These are phyloP conservation scores for Entomobrya proxima DNA, from an alignment of 2,888 invertebrate genomes.

Conservation along the genomic window DNA sequence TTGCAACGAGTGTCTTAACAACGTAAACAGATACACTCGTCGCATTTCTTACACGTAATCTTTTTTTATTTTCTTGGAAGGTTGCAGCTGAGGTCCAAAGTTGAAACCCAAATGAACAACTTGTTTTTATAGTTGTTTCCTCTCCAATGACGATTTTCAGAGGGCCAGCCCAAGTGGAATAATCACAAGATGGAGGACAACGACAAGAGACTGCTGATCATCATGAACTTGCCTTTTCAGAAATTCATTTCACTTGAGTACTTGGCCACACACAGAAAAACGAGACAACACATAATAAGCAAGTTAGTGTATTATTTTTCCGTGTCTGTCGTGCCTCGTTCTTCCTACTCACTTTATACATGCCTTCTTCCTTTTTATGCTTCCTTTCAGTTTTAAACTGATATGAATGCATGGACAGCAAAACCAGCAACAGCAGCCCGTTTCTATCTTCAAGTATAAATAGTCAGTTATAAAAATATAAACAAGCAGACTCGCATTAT, in stretches of 20 bases:
- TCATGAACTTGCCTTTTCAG: slow-evolving; percentile 23
- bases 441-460: no score
- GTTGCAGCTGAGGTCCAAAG: slow-evolving; percentile 16
- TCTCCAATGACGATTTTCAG: slow-evolving; percentile 25
- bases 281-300: background rate
- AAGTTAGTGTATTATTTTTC: slow-evolving; percentile 4
- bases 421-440: background rate
- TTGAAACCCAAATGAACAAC: background rate
- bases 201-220: slow-evolving; percentile 4
- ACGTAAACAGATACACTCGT: background rate
- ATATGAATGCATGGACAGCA: background rate
- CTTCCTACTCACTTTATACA: background rate
- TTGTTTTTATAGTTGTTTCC: slow-evolving; percentile 24
- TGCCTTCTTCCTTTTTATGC: background rate
- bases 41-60: background rate
- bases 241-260: slow-evolving; percentile 33
- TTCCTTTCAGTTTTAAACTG: background rate
- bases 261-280: background rate
- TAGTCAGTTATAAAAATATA: no score
- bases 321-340: background rate
- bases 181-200: slow-evolving; percentile 14
- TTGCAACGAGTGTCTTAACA: background rate
- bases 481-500: no score
- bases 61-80: slow-evolving; percentile 6
- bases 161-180: slow-evolving; percentile 18